Conservation (phyloP, 2,888 invertebrate genomes). For the Pandemis heparana region DNA sequence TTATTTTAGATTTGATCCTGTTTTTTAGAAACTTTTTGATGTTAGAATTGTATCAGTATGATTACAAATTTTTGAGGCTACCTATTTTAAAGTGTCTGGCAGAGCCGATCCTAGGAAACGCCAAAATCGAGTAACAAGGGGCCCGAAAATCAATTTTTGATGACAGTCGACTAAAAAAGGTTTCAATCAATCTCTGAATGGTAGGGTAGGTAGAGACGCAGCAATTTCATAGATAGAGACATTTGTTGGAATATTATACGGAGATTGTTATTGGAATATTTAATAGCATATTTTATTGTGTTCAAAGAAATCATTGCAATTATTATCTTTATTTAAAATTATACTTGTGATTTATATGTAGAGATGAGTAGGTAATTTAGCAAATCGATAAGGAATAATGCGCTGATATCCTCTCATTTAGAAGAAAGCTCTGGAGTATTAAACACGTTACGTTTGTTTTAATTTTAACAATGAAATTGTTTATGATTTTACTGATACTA, state of each 20-base stretch:
- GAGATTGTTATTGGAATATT: conserved; percentile 11
- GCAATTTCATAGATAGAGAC: conserved; percentile 1
- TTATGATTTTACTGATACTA: conserved; percentile 52
- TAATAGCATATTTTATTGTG: conserved; percentile 11
- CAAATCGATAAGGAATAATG: conserved; percentile 17
- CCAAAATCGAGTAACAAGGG: no score
- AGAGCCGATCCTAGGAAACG: no score
- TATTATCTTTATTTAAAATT: conserved; percentile 18
- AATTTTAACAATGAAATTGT: conserved; percentile 50
- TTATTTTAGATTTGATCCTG: no score
- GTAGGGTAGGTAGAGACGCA: not conserved
- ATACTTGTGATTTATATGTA: conserved; percentile 26
- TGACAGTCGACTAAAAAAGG: no score
- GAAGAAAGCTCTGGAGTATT: conserved; percentile 25
- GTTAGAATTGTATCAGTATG: no score
- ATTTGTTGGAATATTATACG: conserved; percentile 9
- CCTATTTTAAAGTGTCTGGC: no score
- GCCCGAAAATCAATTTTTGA: no score
- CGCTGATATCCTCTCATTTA: conserved; percentile 15
- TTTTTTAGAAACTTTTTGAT: no score
- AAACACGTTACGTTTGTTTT: conserved; percentile 20
- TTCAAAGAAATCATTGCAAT: conserved; percentile 12
- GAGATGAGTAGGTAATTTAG: conserved; percentile 3
- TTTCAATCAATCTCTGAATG: no score
- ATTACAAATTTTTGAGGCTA: no score